Evolutionary conservation across 2,113 vertebrate genomes (phyloP).

Genomic region (Agelaius tricolor): DNA sequence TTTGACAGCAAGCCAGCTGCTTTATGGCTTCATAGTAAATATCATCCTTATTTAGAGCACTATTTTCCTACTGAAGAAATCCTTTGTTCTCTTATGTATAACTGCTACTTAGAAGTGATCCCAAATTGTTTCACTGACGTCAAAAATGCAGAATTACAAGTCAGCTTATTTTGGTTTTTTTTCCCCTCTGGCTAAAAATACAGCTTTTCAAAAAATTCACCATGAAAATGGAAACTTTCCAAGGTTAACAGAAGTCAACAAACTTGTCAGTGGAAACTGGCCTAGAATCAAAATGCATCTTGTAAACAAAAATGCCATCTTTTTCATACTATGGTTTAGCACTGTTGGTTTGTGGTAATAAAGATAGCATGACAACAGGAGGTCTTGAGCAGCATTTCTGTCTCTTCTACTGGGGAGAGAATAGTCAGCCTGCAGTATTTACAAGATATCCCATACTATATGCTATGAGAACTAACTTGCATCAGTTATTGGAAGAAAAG

Average conservation of each 20-base stretch:
- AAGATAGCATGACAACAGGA: neutral
- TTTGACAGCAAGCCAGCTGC: conserved; percentile 3
- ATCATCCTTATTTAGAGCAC: neutral
- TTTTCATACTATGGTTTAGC: neutral
- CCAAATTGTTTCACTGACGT: conserved; percentile 55
- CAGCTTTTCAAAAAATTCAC: neutral
- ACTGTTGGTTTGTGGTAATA: neutral
- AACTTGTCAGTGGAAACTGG: conserved; percentile 1
- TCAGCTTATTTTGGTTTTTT: conserved; percentile 2
- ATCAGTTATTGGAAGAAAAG: neutral
- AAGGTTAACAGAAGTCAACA: conserved; percentile 28
- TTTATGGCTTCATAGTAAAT: neutral
- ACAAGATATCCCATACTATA: neutral
- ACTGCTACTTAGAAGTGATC: conserved; percentile 21
- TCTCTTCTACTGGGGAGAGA: neutral
- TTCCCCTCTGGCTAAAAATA: conserved; percentile 27
- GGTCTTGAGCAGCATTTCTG: neutral
- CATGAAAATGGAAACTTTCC: conserved; percentile 44
- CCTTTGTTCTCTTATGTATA: conserved; percentile 32
- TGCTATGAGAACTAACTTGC: neutral
- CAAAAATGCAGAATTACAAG: conserved; percentile 42
- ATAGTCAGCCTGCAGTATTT: neutral
- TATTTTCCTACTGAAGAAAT: conserved; percentile 7
- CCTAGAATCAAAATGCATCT: neutral
- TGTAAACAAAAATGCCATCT: neutral